Evolutionary conservation across 92 coral and sea anemone genomes (phyloP).

Genomic region (Epizoanthus rinbou): DNA sequence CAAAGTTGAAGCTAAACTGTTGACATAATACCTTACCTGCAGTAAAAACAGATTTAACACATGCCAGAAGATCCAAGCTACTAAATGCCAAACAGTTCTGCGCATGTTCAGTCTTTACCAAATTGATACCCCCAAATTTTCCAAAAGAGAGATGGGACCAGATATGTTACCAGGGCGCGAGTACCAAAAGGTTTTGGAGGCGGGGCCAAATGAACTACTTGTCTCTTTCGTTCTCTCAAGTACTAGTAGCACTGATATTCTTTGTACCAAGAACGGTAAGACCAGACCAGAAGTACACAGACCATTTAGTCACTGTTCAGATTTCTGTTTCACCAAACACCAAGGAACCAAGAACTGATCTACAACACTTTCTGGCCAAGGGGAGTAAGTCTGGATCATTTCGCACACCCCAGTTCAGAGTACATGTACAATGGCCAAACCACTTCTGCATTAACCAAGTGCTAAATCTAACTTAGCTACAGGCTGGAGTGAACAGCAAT

Average conservation of each 20-base stretch:
- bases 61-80: slow-evolving; percentile 43
- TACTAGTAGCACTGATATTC: slow-evolving; percentile 22
- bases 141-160: slow-evolving; percentile 44
- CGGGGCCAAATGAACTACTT: slow-evolving; percentile 37
- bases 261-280: slow-evolving; percentile 38
- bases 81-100: slow-evolving; percentile 44
- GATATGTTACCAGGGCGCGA: slow-evolving; percentile 37
- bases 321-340: slow-evolving; percentile 34
- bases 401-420: slow-evolving; percentile 44
- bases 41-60: slow-evolving; percentile 27
- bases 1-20: not conserved
- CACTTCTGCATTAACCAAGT: slow-evolving; percentile 59
- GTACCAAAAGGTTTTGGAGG: slow-evolving; percentile 41
- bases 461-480: slow-evolving; percentile 67
- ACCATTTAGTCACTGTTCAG: slow-evolving; percentile 45
- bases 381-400: slow-evolving; percentile 33
- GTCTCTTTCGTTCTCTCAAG: slow-evolving; percentile 31
- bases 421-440: slow-evolving; percentile 46
- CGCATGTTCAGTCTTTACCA: slow-evolving; percentile 37
- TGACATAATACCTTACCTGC: slow-evolving; percentile 37
- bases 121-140: slow-evolving; percentile 44
- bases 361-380: slow-evolving; percentile 41
- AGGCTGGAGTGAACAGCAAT: slow-evolving; percentile 61
- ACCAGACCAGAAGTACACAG: slow-evolving; percentile 30
- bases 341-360: slow-evolving; percentile 43